Evolutionary conservation across 2,113 vertebrate genomes (phyloP), one percentile per base, ranked within the genome.

Genomic region (Channa maculata): DNA sequence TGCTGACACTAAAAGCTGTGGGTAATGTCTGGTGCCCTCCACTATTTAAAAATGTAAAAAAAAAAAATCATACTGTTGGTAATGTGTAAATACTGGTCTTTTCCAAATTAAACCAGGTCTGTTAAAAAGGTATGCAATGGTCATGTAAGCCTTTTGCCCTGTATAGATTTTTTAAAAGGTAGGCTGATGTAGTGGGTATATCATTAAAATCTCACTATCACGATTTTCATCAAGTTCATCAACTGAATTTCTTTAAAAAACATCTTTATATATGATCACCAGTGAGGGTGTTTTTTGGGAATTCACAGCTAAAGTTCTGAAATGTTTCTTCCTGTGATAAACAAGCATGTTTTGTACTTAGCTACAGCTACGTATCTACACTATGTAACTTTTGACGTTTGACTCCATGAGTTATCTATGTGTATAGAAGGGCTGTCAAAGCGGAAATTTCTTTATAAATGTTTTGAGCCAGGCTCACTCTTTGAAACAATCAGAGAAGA

Each of bases 181-280:
- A 46, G 62, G 61, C 63, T n/a, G 55, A 70, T 63, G 65, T 61
- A 53, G 53, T 86, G 79, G 79, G 79, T 13, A 10, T 3, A 33
- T 86, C 48, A 51, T 69, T 45, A 73, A 15, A 75, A 77, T 85
- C 78, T 73, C 83, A 70, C 68, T 64, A 63, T 79, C 82, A 75
- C 71, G 51, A 33, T 54, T 66, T 80, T 69, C 82, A 65, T 79
- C 44, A 37, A 46, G 52, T 53, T 50, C 55, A 67, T 55, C 55
- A 66, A 67, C 45, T 65, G 50, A 11, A 13, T 86, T 81, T 55
- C 69, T 68, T 75, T 78, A 78, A 80, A 77, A 69, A 54, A 8
- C 52, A 49, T 39, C 43, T 75, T 62, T 67, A 66, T 46, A 51
- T 24, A 24, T 24, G 24, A 71, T 77, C 36, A 61, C 24, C 64